Base-by-base conservation (phyloP, 2,113 vertebrate genomes). In the Anolis sagrei region DNA sequence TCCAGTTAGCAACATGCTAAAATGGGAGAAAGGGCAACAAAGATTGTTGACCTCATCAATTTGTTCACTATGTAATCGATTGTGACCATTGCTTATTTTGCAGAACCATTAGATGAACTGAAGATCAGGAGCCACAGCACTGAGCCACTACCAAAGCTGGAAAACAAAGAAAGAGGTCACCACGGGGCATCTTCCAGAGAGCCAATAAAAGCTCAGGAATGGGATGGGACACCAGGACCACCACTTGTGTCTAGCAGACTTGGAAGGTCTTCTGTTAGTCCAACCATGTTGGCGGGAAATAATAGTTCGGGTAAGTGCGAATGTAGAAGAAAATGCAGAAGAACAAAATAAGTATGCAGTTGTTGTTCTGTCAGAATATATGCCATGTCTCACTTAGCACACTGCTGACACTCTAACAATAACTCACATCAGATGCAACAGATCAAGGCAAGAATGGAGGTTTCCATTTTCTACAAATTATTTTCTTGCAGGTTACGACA, bases 181-280 rank as follows among this genome's bases (percentile, higher is more conserved):
- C 95, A 97, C 0, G 95, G 95, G 92, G 81, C 95, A 70, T 91
- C 96, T 89, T 95, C 94, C 49, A 96, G 96, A 89, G 98, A 99
- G 93, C 95, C 97, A 86, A 92, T 97, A 84, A 99, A 98, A 98
- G 97, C 98, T 97, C 98, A 98, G 91, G 98, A 99, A 95, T 97
- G 96, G 97, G 98, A 98, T 23, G 96, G 97, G 91, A 96, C 95
- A 0, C 96, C 97, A 1, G 98, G 97, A 82, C 97, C 95, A 0
- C 96, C 97, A 1, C 95, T 97, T 93, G 94, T 95, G 69, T 97
- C 97, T 87, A 98, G 95, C 86, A 96, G 97, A 87, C 91, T 98
- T 92, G 98, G 98, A 86, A 96, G 98, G 83, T 98, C 98, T 13
- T 99, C 98, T 1, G 97, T 98, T 91, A 99, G 98, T 86, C 98